Evolutionary conservation across 92 coral and sea anemone genomes (phyloP).

Genomic region (Blastomussa wellsi): DNA sequence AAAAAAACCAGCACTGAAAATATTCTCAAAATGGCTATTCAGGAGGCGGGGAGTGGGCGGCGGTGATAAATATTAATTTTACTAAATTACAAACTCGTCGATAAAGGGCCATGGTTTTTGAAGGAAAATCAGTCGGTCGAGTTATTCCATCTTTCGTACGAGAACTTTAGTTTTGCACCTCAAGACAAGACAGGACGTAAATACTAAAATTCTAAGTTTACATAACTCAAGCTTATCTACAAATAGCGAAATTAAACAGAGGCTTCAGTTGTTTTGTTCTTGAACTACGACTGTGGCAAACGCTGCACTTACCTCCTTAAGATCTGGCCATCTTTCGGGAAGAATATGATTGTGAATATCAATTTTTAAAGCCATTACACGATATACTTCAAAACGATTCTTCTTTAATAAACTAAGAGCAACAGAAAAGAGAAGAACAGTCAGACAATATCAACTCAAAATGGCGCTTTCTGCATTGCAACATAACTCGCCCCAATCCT

Average conservation of each 20-base stretch:
- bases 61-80: neutral
- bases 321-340: conserved; percentile 95
- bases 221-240: too few relatives aligned
- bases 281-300: neutral
- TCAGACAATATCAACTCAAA: neutral
- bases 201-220: neutral
- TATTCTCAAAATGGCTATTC: too few relatives aligned
- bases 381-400: neutral
- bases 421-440: neutral
- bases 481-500: neutral
- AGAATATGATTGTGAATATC: conserved; percentile 92
- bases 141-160: neutral
- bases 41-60: neutral
- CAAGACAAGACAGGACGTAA: neutral
- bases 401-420: neutral
- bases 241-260: too few relatives aligned
- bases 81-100: neutral
- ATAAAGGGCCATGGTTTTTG: neutral
- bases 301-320: conserved; percentile 74
- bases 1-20: neutral
- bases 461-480: neutral
- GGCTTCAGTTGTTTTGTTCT: neutral
- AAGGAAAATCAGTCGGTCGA: neutral
- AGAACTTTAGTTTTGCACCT: neutral
- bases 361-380: conserved; percentile 65